Percentiles rank a stretch among this genome's conserved stretches.
phyloP scores from a whole-genome alignment of 2,113 vertebrate genomes.

The Cepphus grylle region DNA sequence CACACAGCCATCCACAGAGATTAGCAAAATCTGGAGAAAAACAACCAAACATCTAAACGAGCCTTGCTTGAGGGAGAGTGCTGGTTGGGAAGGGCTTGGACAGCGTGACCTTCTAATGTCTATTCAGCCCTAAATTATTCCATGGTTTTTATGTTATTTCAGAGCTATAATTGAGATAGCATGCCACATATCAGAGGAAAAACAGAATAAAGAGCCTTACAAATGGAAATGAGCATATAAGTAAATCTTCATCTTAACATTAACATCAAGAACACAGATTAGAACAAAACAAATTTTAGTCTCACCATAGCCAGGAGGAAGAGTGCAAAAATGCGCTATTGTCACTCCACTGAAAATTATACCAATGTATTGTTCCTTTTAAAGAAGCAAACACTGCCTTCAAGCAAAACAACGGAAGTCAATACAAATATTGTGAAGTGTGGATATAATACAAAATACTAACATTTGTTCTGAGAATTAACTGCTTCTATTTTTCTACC shows the following conservation, averaged over 20 bases:
- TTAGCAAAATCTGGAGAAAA: not conserved
- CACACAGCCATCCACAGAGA: not conserved
- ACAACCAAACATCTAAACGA: not conserved
- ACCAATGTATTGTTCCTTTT: not conserved
- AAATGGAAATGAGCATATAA: not conserved
- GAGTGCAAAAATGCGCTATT: not conserved
- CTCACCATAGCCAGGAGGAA: not conserved
- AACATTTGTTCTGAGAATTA: conserved; percentile 40
- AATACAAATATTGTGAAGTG: conserved; percentile 23
- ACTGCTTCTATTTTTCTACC: not conserved
- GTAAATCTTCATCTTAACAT: not conserved
- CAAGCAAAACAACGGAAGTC: not conserved
- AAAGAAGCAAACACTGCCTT: not conserved
- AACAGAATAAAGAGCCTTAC: not conserved
- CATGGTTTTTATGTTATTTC: not conserved
- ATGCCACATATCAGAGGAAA: not conserved
- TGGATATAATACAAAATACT: conserved; percentile 30
- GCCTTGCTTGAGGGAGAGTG: not conserved
- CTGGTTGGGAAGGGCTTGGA: not conserved
- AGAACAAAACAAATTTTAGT: not conserved
- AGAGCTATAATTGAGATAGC: not conserved
- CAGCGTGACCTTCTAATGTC: not conserved
- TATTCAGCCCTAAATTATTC: not conserved
- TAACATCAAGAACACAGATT: not conserved
- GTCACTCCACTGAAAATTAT: conserved; percentile 5